These are phyloP conservation scores for Diarsia mendica DNA, from an alignment of 2,888 invertebrate genomes.

Conservation along the genomic window DNA sequence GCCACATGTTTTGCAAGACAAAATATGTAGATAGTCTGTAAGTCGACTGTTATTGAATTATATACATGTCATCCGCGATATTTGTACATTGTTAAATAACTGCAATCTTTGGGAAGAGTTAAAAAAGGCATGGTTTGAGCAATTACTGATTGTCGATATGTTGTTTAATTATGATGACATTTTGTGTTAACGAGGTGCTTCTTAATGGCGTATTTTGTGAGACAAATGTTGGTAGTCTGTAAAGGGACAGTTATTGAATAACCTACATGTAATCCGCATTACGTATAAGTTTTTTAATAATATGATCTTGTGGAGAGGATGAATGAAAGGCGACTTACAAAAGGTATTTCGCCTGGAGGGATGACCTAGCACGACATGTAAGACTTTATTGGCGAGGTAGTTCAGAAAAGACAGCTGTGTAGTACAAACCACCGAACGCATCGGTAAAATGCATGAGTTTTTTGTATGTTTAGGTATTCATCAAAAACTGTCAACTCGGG, in stretches of 20 bases:
- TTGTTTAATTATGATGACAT: conserved; percentile 16
- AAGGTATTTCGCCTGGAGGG: too few relatives aligned
- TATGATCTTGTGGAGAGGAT: too few relatives aligned
- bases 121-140: conserved; percentile 27
- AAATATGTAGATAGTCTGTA: background rate
- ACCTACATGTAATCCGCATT: background rate
- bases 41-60: background rate
- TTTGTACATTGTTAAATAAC: background rate
- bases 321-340: too few relatives aligned
- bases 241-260: background rate
- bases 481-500: background rate
- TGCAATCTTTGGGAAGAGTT: too few relatives aligned
- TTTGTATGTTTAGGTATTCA: too few relatives aligned
- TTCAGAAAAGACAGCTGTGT: too few relatives aligned
- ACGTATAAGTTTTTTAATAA: background rate
- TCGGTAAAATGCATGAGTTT: too few relatives aligned
- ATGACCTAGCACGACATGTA: too few relatives aligned
- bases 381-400: too few relatives aligned
- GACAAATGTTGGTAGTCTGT: background rate
- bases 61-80: background rate
- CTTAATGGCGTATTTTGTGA: background rate
- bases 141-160: conserved; percentile 30
- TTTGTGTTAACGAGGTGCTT: background rate
- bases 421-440: too few relatives aligned
- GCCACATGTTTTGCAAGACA: background rate